phyloP scores from a whole-genome alignment of 1,140 invertebrate species.

The Oscheius sp. region DNA sequence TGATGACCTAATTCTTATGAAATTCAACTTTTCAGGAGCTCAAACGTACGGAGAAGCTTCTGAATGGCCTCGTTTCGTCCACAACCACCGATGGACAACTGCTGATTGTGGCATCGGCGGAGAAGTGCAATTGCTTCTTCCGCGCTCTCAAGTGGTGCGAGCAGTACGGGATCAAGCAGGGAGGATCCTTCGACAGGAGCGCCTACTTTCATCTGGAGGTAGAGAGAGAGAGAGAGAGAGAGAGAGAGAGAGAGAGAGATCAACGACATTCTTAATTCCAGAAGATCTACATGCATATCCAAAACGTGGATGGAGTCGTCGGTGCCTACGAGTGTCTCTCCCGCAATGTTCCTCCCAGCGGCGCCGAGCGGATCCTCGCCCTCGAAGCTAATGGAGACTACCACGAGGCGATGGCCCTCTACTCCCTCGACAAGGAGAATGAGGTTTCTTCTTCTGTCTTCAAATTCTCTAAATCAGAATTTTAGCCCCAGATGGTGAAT shows the following conservation, averaged over 20 bases:
- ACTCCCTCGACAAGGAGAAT: conserved; percentile 42
- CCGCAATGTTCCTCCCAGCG: conserved; percentile 62
- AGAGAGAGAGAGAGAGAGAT: conserved; percentile 52
- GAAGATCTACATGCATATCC: conserved; percentile 67
- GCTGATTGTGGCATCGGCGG: conserved; percentile 9
- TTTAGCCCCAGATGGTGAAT: conserved; percentile 58
- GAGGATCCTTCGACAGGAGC: neutral
- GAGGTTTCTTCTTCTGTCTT: conserved; percentile 62
- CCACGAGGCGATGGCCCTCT: conserved; percentile 67
- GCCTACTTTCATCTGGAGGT: conserved; percentile 8
- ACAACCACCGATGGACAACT: neutral
- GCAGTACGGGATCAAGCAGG: neutral
- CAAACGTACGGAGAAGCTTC: neutral
- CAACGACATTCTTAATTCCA: conserved; percentile 51
- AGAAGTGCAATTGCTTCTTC: conserved; percentile 64
- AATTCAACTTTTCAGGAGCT: conserved; percentile 7
- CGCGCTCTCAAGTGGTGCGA: conserved; percentile 65
- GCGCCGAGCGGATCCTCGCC: conserved; percentile 65
- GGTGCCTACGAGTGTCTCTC: conserved; percentile 63
- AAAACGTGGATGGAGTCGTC: conserved; percentile 68
- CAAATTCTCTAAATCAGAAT: neutral
- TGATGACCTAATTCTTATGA: neutral
- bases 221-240: conserved; percentile 52
- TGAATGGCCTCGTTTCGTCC: neutral
- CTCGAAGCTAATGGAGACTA: conserved; percentile 65